phyloP scores from a whole-genome alignment of 2,888 invertebrate species.

The Nymphalis c-album region DNA sequence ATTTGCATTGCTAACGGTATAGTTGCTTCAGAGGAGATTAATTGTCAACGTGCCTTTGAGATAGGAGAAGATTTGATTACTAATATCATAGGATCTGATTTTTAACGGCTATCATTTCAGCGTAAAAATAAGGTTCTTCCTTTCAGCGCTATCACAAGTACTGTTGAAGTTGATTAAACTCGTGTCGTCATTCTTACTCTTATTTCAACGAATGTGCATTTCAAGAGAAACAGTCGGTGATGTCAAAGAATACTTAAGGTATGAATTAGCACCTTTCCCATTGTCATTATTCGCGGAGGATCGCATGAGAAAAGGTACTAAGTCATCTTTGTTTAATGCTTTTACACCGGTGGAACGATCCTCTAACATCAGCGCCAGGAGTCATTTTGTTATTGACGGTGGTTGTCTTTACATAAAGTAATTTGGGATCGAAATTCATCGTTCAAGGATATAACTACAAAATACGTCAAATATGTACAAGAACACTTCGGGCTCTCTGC shows the following conservation, averaged over 20 bases:
- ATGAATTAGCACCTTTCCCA: constrained; percentile 19
- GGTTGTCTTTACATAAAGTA: constrained; percentile 17
- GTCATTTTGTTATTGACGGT: constrained; percentile 28
- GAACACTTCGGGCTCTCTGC: background rate
- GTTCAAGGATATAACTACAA: constrained; percentile 8
- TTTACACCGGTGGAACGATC: constrained; percentile 20
- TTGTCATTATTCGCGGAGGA: constrained; percentile 30
- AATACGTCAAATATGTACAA: constrained; percentile 2
- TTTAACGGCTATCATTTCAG: constrained; percentile 16
- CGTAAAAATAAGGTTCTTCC: constrained; percentile 18
- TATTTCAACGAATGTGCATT: constrained; percentile 19
- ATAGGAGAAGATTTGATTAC: constrained; percentile 16
- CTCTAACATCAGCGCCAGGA: constrained; percentile 17
- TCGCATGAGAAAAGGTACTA: constrained; percentile 33
- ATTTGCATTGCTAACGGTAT: constrained; percentile 10
- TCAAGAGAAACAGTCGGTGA: constrained; percentile 17
- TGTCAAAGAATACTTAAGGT: constrained; percentile 12
- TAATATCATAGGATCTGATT: constrained; percentile 25
- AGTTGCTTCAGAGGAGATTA: constrained; percentile 7
- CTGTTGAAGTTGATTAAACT: constrained; percentile 18
- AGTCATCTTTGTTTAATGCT: constrained; percentile 29
- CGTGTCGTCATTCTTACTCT: constrained; percentile 16
- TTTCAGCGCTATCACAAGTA: constrained; percentile 18
- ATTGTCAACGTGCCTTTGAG: constrained; percentile 7
- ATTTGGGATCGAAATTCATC: constrained; percentile 22